Evolutionary conservation across 2,888 invertebrate genomes (phyloP).

Genomic region (Scaptodrosophila latifasciaeformis): DNA sequence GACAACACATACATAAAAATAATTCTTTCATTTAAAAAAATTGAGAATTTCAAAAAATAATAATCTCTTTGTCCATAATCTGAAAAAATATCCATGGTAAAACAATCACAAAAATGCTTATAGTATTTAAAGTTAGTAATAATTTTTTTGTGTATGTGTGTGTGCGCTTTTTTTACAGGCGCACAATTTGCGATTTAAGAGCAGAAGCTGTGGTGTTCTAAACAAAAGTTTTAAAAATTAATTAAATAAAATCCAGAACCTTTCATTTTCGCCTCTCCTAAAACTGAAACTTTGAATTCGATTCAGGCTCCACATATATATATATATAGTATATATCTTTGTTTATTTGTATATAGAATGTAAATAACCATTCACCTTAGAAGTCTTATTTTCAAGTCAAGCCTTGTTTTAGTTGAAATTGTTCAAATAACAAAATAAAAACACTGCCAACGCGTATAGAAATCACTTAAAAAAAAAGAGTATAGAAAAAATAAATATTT

Average conservation of each 20-base stretch:
- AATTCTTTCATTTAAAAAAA: constrained; percentile 28
- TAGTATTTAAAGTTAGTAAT: constrained; percentile 52
- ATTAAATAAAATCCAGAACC: constrained; percentile 2
- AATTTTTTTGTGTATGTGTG: constrained; percentile 46
- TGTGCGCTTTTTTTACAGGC: constrained; percentile 57
- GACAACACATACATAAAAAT: constrained; percentile 16
- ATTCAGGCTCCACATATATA: background rate
- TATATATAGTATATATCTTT: no score
- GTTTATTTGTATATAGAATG: constrained; percentile 53
- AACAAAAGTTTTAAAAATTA: constrained; percentile 52
- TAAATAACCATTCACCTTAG: no score
- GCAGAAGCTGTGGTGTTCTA: constrained; percentile 62
- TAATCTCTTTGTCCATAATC: no score
- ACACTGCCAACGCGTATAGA: constrained; percentile 72
- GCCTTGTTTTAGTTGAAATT: no score
- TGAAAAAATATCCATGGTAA: no score
- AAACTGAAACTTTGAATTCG: no score
- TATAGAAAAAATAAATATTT: constrained; percentile 24
- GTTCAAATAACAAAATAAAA: constrained; percentile 68
- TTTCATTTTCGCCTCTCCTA: background rate
- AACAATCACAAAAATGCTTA: no score
- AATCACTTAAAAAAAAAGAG: constrained; percentile 58
- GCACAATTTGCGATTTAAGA: constrained; percentile 53
- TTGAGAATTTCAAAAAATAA: no score
- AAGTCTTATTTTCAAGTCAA: no score